phyloP scores from a whole-genome alignment of 2,797 vertebrate species.

The Trachops cirrhosus region DNA sequence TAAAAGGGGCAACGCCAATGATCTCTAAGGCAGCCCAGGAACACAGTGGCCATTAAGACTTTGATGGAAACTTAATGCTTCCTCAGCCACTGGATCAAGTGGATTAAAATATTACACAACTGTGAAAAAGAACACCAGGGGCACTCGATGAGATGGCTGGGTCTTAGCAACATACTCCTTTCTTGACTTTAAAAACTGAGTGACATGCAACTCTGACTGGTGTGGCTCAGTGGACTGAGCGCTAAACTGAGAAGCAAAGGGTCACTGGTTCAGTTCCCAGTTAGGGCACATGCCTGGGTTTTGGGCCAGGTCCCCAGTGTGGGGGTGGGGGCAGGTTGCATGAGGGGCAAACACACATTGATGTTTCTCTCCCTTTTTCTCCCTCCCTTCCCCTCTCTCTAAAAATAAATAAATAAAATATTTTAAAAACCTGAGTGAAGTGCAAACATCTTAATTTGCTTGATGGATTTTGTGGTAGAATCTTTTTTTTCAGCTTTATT shows the following conservation, averaged over 20 bases:
- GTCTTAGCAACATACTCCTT: background rate
- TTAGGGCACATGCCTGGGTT: too few relatives aligned
- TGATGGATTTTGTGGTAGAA: background rate
- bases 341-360: too few relatives aligned
- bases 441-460: background rate
- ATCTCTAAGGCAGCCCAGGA: background rate
- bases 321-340: too few relatives aligned
- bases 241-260: too few relatives aligned
- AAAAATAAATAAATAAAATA: too few relatives aligned
- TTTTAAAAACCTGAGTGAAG: background rate
- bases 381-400: too few relatives aligned
- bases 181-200: background rate
- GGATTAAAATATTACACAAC: background rate
- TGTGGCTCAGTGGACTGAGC: too few relatives aligned
- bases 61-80: background rate
- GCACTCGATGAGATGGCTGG: accelerated
- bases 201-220: too few relatives aligned
- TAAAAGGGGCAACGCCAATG: background rate
- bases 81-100: background rate
- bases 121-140: background rate
- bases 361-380: too few relatives aligned
- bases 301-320: too few relatives aligned
- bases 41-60: background rate
- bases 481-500: background rate
- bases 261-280: too few relatives aligned